These are phyloP conservation scores for Achlya flavicornis DNA, from an alignment of 2,888 invertebrate genomes.

Conservation along the genomic window DNA sequence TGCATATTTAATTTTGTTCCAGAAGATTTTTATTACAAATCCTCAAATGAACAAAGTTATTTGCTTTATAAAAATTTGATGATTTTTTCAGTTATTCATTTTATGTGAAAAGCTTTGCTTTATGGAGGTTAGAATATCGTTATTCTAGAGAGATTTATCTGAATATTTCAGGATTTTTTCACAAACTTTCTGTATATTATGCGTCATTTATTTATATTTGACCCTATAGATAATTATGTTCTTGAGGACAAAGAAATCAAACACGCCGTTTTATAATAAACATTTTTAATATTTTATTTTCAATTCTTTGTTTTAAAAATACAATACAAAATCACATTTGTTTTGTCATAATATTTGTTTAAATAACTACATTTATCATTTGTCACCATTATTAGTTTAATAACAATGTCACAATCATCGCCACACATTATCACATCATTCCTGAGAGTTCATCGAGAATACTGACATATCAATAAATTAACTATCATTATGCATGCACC, in stretches of 20 bases:
- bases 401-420: conserved; percentile 60
- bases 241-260: conserved; percentile 24
- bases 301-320: conserved; percentile 67
- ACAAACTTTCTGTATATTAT: no score
- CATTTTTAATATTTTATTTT: conserved; percentile 63
- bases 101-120: background rate
- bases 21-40: background rate
- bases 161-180: no score
- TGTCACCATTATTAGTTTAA: conserved; percentile 48
- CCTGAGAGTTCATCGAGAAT: conserved; percentile 70
- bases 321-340: conserved; percentile 71
- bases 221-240: background rate
- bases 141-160: no score
- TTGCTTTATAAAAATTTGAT: background rate
- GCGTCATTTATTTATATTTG: no score
- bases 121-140: background rate
- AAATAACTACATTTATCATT: conserved; percentile 64
- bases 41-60: background rate
- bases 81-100: no score
- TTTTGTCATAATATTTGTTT: conserved; percentile 56
- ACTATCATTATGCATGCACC: conserved; percentile 76
- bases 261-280: conserved; percentile 43
- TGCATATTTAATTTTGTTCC: no score
- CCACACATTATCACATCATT: conserved; percentile 67
- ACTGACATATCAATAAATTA: conserved; percentile 82